Base-by-base conservation (phyloP, 2,797 vertebrate genomes). In the Vireo griseus region DNA sequence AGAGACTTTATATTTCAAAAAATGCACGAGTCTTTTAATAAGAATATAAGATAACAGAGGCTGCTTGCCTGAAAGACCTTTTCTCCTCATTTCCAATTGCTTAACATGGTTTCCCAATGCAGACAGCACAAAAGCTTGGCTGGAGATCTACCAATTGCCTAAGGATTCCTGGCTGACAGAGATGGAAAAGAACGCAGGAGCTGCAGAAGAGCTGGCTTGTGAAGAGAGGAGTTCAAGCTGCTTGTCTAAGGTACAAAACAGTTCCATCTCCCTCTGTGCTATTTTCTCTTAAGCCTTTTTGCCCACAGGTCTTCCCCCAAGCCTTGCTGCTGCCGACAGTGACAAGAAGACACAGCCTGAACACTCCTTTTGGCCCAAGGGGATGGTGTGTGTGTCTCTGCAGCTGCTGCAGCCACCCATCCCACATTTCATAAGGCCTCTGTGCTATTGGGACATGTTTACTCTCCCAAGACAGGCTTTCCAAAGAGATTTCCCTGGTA, bases 61-160 rank as follows among this genome's bases (percentile, higher is more conserved):
- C 58, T 29, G 1, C 63, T 73, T 76, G 91, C 67, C 63, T 88
- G 61, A 54, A 44, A 92, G 81, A 81, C 78, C 95, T 93, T 96
- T 93, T 59, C 29, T 39, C 90, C 69, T 63, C 8, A n/a, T 92
- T 95, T 68, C 16, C 29, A 42, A 11, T 98, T 97, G 86, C 97
- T 95, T 87, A 97, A 91, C 11, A 1, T 33, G 74, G 24, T 96
- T 92, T 97, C 80, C 94, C 94, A 93, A 96, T 16, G 62, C 96
- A 99, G 99, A 98, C 67, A 97, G 90, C 7, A 97, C 96, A n/a
- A 97, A 96, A 19, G 42, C 96, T 94, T 99, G 98, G 98, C 98
- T 99, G 44, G 98, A 99, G 55, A 95, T 99, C 66, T 98, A 98
- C 96, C 96, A 92, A 45, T 97, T 99, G 95, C 99, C 98, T 37